phyloP scores from a whole-genome alignment of 2,888 invertebrate species.

The Caenorhabditis afra region DNA sequence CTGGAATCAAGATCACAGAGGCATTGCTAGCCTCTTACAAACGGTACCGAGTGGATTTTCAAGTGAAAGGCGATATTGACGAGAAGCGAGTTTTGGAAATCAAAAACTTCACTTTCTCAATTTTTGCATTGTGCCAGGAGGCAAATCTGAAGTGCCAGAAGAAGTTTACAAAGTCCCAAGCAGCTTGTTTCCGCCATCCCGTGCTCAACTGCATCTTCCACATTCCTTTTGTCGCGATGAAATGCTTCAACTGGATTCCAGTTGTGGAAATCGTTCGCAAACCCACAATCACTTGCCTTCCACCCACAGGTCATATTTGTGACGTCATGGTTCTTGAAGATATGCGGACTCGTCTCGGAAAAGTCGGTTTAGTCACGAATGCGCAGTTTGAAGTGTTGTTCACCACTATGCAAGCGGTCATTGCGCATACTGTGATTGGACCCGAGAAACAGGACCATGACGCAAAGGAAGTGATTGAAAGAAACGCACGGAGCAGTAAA shows the following conservation, averaged over 20 bases:
- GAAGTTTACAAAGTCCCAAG: conserved; percentile 1
- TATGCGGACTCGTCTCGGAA: conserved; percentile 23
- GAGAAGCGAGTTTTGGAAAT: conserved; percentile 12
- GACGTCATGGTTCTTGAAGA: conserved; percentile 38
- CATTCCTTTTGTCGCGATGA: conserved; percentile 41
- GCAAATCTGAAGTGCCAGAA: conserved; percentile 12
- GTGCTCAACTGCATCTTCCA: conserved; percentile 39
- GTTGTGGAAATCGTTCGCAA: conserved; percentile 33
- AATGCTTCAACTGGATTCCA: conserved; percentile 48
- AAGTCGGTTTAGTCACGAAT: conserved; percentile 39
- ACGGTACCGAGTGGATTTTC: conserved; percentile 36
- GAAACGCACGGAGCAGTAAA: conserved; percentile 35
- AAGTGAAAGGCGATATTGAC: conserved; percentile 42
- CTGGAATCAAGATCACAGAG: conserved; percentile 18
- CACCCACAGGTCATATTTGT: conserved; percentile 48
- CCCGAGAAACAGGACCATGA: conserved; percentile 35
- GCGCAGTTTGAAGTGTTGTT: conserved; percentile 46
- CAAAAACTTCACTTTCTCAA: conserved; percentile 14
- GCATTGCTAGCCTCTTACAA: conserved; percentile 24
- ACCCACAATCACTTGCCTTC: conserved; percentile 39
- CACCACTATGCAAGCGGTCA: conserved; percentile 45
- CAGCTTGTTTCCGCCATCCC: conserved; percentile 46
- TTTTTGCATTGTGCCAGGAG: conserved; percentile 36
- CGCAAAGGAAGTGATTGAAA: conserved; percentile 36
- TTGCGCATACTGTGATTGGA: conserved; percentile 41